phyloP scores from a whole-genome alignment of 1,140 invertebrate species.

The Cyphomyrmex costatus region DNA sequence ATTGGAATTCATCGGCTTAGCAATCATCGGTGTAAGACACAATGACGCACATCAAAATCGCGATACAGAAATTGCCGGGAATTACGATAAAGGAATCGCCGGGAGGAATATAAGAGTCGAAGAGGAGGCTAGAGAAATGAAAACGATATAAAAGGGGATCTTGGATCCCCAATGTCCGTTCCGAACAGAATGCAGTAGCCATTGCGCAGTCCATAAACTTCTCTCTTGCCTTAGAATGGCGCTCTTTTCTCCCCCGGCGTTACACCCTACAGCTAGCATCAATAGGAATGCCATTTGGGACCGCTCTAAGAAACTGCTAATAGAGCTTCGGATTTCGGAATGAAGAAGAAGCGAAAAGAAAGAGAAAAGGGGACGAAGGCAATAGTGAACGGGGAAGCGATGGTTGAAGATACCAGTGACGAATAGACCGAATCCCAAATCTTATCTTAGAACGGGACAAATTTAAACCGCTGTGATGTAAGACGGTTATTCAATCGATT shows the following conservation, averaged over 20 bases:
- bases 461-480: conserved; percentile 25
- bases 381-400: conserved; percentile 58
- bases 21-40: conserved; percentile 70
- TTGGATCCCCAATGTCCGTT: conserved; percentile 64
- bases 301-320: conserved; percentile 80
- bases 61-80: conserved; percentile 72
- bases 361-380: conserved; percentile 15
- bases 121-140: conserved; percentile 21
- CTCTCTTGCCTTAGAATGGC: conserved; percentile 71
- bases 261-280: conserved; percentile 73
- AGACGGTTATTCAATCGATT: conserved; percentile 40
- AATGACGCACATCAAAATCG: conserved; percentile 61
- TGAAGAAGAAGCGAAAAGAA: conserved; percentile 52
- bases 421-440: conserved; percentile 44
- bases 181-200: conserved; percentile 74
- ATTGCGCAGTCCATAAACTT: conserved; percentile 80
- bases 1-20: conserved; percentile 62
- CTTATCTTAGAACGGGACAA: conserved; percentile 45
- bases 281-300: conserved; percentile 80
- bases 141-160: conserved; percentile 66
- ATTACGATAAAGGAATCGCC: conserved; percentile 52
- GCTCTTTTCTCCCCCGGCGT: conserved; percentile 72
- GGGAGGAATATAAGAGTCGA: conserved; percentile 37
- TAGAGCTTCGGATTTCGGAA: conserved; percentile 70
- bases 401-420: conserved; percentile 11